Evolutionary conservation across 2,797 vertebrate genomes (phyloP).

Genomic region (Semaprochilodus insignis): DNA sequence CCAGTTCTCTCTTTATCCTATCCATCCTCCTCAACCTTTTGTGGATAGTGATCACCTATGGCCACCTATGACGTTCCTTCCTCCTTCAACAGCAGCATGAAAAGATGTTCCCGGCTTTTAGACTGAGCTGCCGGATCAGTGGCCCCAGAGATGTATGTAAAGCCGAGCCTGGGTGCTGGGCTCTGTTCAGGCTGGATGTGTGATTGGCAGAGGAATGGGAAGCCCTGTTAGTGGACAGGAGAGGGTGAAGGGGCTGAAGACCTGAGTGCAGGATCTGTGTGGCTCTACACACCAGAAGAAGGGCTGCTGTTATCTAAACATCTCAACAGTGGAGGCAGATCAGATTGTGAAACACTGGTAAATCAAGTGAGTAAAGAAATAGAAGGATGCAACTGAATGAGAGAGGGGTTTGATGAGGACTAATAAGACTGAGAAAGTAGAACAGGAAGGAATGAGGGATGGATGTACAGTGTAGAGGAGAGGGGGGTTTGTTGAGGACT

Average conservation of each 20-base stretch:
- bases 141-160: conserved; percentile 40
- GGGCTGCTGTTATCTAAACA: no score
- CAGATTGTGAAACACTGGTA: conserved; percentile 2
- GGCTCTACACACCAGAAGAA: background rate
- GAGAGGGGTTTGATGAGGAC: background rate
- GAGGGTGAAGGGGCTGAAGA: conserved; percentile 19
- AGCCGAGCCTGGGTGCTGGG: conserved; percentile 20
- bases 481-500: background rate
- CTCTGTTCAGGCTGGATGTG: conserved; percentile 22
- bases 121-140: conserved; percentile 47
- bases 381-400: background rate
- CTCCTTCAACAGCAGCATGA: conserved; percentile 12
- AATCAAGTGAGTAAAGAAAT: conserved; percentile 31
- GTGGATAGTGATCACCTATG: background rate
- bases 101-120: conserved; percentile 30
- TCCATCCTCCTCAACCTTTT: background rate
- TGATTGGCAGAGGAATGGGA: conserved; percentile 42
- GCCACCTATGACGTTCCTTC: background rate
- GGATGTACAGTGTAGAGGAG: conserved; percentile 61
- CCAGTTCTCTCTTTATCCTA: conserved; percentile 5
- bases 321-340: background rate
- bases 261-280: conserved; percentile 14
- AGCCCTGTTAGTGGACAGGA: conserved; percentile 23
- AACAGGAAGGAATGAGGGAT: conserved; percentile 51
- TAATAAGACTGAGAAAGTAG: background rate